Evolutionary conservation across 2,888 invertebrate species (phyloP), one percentile per base, ranked within the genome.

Genomic region (Platerodrilus igneus): DNA sequence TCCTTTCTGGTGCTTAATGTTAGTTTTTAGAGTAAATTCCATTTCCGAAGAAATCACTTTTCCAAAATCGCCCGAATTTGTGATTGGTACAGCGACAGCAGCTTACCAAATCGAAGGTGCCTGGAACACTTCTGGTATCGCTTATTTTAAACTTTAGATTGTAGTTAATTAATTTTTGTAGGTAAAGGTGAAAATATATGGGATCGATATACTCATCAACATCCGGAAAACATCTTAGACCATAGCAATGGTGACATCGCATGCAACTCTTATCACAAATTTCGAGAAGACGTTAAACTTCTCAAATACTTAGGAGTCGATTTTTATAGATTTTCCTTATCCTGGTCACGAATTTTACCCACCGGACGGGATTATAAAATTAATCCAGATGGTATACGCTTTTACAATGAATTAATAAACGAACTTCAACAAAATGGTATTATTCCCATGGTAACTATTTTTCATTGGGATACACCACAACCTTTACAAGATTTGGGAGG

Each of bases 281-380:
- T 77, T 59, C 72, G 74, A 53, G 77, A 78, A 23, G 82, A 83
- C 58, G 77, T 76, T 0, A 70, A 77, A 62, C 74, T 81, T 72
- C 64, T 81, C 2, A 71, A 70, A 29, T 74, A 79, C 46, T 63
- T 82, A 2, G 78, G 79, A 7, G 81, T 80, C 0, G 68, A 79
- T 49, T 74, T 79, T 43, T 85, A 84, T 62, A 72, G 84, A 23
- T 85, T 85, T 62, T 84, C 83, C 1, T 72, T 85, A 51, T 78
- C 86, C 1, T 90, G 89, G 89, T 67, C 83, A 0, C 70, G 89
- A 31, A 72, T 90, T 28, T 66, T 89, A 47, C 86, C 88, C 0
- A 76, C 73, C 7, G 88, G 85, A 6, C 71, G 76, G 37, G 72
- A 75, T 7, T 77, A 81, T 54, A 59, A 75, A 11, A 69, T 86